Evolutionary conservation across 2,113 vertebrate genomes (phyloP), one percentile per base, ranked within the genome.

Genomic region (Hippocampus abdominalis): DNA sequence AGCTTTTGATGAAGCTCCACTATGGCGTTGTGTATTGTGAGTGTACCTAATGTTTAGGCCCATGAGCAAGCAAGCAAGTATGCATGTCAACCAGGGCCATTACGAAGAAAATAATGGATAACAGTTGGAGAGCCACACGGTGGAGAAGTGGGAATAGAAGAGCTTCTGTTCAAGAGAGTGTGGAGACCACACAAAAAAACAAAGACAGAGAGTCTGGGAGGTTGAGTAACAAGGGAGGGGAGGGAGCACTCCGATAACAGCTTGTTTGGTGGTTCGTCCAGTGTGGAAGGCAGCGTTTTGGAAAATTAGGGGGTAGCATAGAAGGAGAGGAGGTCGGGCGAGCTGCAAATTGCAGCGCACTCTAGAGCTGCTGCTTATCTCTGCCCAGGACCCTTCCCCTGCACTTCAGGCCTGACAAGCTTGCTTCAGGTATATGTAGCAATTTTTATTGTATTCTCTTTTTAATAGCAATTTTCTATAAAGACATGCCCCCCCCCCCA

Each of bases 241-340:
- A 54, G 74, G 63, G 74, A 84, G 66, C 68, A 15, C 75, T 78
- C 60, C 57, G 71, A 6, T 54, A 85, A 84, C 82, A 25, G 69
- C 76, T 87, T 70, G 76, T 87, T 88, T 80, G 71, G 84, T 8
- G 79, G 77, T 80, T 69, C 27, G 57, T 59, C 25, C 15, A 8
- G 57, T 53, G 3, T 65, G 75, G 75, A 77, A 82, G 72, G 78
- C 81, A 81, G 80, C 89, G 89, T 90, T 92, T 89, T 83, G 86
- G 89, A 89, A 91, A 92, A 91, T 90, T 83, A 91, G 83, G 89
- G 87, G 85, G 80, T 84, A 77, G 76, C 73, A 77, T 51, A 85
- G 80, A 77, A 85, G 82, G 21, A 54, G 81, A 86, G 67, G 74
- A 57, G 54, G 23, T 13, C 13, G 23, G 79, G 81, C 71, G 77